Evolutionary conservation across 2,888 invertebrate genomes (phyloP), one percentile per base, ranked within the genome.

Genomic region (Criorhina ranunculi): DNA sequence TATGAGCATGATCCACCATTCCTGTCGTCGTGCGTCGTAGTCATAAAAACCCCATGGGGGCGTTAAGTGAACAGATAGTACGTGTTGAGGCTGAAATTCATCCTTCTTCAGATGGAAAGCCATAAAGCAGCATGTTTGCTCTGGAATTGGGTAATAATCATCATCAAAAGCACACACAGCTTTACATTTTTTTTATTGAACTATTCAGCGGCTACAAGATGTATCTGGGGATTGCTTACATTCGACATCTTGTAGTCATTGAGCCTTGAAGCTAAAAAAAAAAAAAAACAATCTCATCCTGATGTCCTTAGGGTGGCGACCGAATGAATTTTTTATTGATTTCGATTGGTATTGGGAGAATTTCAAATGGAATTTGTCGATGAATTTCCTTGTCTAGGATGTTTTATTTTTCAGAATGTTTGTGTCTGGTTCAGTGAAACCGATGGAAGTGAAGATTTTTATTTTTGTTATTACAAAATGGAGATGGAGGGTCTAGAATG

Each of bases 291-390:
- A 44, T 46, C 44, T 35, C 35, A 35, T n/a, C 33, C 12, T 9
- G 44, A 44, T 35, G 19, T 12, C 69, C 15, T 33, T 8, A 11
- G 44, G 69, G 42, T 69, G 69, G 69, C n/a, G 33, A 24, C 24
- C 24, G 24, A 69, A 69, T 57, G 46, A 69, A 57, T 46, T 69
- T n/a, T 57, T 24, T 69, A 57, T 57, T 44, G 69, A 69, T 69
- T 69, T 33, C 35, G 9, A 44, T 57, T 11, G 57, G 44, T 57
- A 57, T 57, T 35, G 35, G 12, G 29, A 31, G 11, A 24, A 37
- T 24, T 57, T 57, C 57, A 35, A 46, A 35, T 6, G 57, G 46
- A 46, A 57, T 69, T 69, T 57, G 57, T 69, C 69, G 69, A 44
- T 57, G 69, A 69, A 46, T 69, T 49, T 24, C 35, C 42, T 19